Base-by-base conservation (phyloP, 2,797 vertebrate species). In the Harpagifer antarcticus region DNA sequence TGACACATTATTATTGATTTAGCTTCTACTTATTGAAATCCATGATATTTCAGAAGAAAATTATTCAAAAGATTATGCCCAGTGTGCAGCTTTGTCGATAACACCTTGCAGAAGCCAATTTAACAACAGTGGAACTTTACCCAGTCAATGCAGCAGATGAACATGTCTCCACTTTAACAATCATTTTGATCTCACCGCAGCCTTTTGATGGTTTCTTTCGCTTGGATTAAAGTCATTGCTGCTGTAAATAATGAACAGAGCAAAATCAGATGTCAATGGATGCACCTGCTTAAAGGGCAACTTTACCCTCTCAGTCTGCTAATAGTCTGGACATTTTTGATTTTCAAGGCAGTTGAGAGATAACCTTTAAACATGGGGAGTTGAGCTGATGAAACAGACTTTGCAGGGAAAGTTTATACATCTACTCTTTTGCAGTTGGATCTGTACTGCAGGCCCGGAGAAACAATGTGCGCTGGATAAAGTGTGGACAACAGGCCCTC, bases 1-100 rank as follows among this genome's bases (percentile, higher is more conserved):
- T 64, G 54, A 56, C 60, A 72, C 88, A 88, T 91, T 47, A 80
- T 81, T 90, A 92, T 92, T 87, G 90, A 93, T 93, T 88, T 72
- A 81, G 78, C 68, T 83, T 79, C 55, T 76, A 83, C 73, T 68
- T 74, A 56, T 78, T 90, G 57, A 86, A 89, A 91, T 89, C 77
- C 53, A 77, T 87, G 84, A 86, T 84, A 93, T 92, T 92, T 85
- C 79, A 82, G 68, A 75, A 62, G 68, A 81, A 82, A 83, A 82
- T 81, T 20, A 86, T 84, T 89, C 71, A 68, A 84, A 77, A 86
- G 71, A 87, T 86, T 79, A 90, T 77, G 61, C 68, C 60, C 52
- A 62, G 9, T 54, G 77, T 71, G 67, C 67, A 79, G 60, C 74
- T 80, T 44, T 27, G 70, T 90, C 74, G 42, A 86, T 88, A 89